Conservation (phyloP, 2,113 vertebrate genomes). For the Penelope pileata region DNA sequence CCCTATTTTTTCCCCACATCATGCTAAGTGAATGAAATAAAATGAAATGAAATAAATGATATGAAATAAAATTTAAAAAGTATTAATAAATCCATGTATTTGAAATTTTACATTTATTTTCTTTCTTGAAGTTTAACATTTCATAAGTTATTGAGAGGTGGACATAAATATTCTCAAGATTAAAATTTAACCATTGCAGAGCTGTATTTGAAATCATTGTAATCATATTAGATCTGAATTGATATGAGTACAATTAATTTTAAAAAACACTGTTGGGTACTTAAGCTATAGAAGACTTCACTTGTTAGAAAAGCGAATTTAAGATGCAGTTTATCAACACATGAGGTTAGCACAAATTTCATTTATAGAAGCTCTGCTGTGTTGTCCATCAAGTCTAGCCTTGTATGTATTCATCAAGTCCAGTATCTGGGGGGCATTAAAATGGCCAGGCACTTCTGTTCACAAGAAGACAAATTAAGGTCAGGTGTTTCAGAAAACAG, state of each 20-base stretch:
- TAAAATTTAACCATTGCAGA: neutral
- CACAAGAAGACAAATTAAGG: neutral
- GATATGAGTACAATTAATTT: neutral
- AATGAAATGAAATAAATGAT: neutral
- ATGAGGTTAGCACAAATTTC: neutral
- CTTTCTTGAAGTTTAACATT: neutral
- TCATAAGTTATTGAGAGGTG: neutral
- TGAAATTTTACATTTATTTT: neutral
- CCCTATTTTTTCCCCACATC: neutral
- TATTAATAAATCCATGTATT: neutral
- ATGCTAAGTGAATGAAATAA: neutral
- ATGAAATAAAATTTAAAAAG: neutral
- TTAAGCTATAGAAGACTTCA: neutral
- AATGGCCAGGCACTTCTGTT: neutral
- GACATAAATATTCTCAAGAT: neutral
- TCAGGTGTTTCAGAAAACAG: neutral
- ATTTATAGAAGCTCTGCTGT: slow-evolving; percentile 5
- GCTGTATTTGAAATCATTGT: neutral
- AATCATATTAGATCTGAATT: neutral
- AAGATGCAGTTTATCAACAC: neutral
- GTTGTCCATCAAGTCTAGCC: too few species aligned
- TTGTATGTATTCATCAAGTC: too few species aligned
- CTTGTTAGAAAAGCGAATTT: neutral
- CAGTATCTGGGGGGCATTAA: neutral
- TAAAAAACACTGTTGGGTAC: neutral